Conservation (phyloP, 2,888 invertebrate genomes). For the Amiota communis region DNA sequence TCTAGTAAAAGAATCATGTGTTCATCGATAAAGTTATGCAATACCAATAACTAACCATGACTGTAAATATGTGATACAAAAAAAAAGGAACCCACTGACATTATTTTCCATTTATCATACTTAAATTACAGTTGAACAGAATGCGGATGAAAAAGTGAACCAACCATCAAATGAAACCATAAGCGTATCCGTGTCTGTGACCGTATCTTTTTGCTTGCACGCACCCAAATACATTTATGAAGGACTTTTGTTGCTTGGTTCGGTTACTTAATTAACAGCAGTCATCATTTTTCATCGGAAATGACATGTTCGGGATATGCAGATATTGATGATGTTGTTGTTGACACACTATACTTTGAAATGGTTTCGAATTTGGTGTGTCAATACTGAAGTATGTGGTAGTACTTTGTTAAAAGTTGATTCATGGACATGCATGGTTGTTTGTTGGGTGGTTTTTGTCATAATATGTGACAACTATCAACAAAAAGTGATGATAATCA, state of each 20-base stretch:
- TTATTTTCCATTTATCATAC: conserved; percentile 15
- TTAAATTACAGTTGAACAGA: conserved; percentile 17
- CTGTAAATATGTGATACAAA: background rate
- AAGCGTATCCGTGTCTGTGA: background rate
- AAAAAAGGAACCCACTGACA: background rate
- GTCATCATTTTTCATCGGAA: conserved; percentile 19
- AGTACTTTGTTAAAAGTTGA: background rate
- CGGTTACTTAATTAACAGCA: conserved; percentile 25
- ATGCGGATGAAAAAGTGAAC: no score
- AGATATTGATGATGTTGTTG: background rate
- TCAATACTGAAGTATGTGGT: no score
- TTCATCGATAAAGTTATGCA: background rate
- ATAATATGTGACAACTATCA: background rate
- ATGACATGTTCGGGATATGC: background rate
- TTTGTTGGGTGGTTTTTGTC: background rate
- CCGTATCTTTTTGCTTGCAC: background rate
- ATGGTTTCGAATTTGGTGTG: no score
- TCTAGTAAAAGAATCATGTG: background rate
- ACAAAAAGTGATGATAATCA: background rate
- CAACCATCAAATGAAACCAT: background rate
- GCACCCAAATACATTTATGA: background rate
- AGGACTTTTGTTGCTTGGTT: background rate
- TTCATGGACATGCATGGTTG: background rate
- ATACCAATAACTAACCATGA: background rate
- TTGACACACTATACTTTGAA: background rate